Conservation (phyloP, 2,113 vertebrate species). For the Syngnathus typhle region DNA sequence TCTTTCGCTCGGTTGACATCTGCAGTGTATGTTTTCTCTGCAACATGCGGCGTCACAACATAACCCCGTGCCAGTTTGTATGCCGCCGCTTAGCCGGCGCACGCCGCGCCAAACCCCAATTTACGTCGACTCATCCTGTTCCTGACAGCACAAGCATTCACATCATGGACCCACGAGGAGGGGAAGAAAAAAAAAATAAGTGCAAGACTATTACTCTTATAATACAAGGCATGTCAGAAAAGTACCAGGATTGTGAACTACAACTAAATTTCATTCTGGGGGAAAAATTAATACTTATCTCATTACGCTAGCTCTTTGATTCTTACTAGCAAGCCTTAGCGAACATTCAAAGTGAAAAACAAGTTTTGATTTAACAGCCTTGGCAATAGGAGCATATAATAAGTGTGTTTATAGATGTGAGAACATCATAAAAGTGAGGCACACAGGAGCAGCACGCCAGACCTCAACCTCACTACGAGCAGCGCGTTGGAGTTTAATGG, state of each 20-base stretch:
- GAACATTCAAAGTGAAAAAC: conserved; percentile 3
- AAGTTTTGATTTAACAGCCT: conserved; percentile 19
- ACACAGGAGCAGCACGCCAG: conserved; percentile 39
- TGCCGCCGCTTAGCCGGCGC: background rate
- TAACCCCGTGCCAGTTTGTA: conserved; percentile 40
- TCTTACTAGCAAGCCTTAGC: background rate
- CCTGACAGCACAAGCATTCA: conserved; percentile 22
- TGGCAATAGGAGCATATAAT: conserved; percentile 43
- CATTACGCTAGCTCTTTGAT: background rate
- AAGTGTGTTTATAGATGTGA: conserved; percentile 54
- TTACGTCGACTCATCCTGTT: conserved; percentile 15
- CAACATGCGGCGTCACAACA: conserved; percentile 40
- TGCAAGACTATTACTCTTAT: too few relatives aligned
- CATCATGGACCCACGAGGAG: background rate
- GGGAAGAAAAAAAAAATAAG: background rate
- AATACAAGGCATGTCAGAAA: too few relatives aligned
- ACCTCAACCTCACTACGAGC: conserved; percentile 45
- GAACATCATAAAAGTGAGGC: conserved; percentile 43
- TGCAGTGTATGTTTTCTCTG: conserved; percentile 22
- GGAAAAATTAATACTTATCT: background rate
- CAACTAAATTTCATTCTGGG: too few relatives aligned
- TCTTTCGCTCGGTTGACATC: conserved; percentile 29
- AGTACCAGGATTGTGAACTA: background rate
- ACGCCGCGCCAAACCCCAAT: conserved; percentile 36
- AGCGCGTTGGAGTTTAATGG: conserved; percentile 55